phyloP scores from a whole-genome alignment of 2,888 invertebrate species.

The Herminia tarsipennalis region DNA sequence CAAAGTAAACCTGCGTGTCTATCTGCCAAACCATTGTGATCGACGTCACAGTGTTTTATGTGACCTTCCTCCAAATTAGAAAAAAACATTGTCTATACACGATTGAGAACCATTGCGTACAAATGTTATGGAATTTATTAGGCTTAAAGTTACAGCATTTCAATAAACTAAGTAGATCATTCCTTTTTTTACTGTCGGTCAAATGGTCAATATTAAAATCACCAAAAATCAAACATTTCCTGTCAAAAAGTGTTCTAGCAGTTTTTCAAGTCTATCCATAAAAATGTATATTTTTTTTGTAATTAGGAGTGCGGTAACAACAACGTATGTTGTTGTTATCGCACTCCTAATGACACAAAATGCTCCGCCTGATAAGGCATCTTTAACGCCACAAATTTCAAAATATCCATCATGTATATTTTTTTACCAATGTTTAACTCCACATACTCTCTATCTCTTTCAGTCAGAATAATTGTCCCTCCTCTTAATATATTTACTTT shows the following conservation, averaged over 20 bases:
- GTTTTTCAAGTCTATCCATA: conserved; percentile 1
- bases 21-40: no score
- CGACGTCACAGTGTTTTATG: no score
- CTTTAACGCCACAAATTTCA: conserved; percentile 5
- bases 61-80: no score
- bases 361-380: background rate
- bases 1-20: no score
- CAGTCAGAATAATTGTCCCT: conserved; percentile 7
- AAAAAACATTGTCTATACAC: no score
- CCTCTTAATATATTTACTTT: conserved; percentile 7
- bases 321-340: conserved; percentile 6
- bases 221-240: no score
- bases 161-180: no score
- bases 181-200: no score
- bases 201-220: no score
- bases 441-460: conserved; percentile 2
- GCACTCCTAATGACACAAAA: no score
- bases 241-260: conserved; percentile 3
- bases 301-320: conserved; percentile 6
- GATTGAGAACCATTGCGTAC: conserved; percentile 4
- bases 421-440: conserved; percentile 2
- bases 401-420: conserved; percentile 3
- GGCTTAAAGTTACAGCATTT: no score
- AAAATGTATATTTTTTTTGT: conserved; percentile 8
- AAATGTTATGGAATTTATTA: background rate